Percentiles rank a stretch among this genome's conserved stretches.
Evolutionary conservation across 1,140 invertebrate species (phyloP).

Genomic region (Andricus grossulariae): DNA sequence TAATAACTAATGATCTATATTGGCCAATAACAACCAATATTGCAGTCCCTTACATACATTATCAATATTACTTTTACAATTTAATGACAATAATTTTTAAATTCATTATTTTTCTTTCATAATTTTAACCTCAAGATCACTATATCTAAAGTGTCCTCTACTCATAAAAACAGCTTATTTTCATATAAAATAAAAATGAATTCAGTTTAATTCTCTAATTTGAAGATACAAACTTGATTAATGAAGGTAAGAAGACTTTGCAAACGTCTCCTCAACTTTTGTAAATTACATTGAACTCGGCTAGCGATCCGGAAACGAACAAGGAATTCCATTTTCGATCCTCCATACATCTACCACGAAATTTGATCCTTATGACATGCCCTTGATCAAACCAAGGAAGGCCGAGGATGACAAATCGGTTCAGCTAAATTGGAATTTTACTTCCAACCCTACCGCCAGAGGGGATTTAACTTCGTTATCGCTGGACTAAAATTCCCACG

Average conservation of each 20-base stretch:
- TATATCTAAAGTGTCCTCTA: too few relatives aligned
- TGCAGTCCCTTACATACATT: too few relatives aligned
- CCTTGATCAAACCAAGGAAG: background rate
- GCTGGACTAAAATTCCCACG: background rate
- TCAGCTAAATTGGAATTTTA: slow-evolving; percentile 13
- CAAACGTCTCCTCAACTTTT: background rate
- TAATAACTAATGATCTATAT: too few relatives aligned
- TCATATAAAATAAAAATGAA: too few relatives aligned
- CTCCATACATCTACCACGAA: background rate
- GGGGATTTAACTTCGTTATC: slow-evolving; percentile 20
- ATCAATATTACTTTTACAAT: too few relatives aligned
- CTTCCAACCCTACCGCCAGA: background rate
- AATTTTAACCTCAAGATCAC: too few relatives aligned
- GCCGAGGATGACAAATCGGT: background rate
- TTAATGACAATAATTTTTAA: too few relatives aligned
- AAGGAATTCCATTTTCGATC: slow-evolving; percentile 7
- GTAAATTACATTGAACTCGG: background rate
- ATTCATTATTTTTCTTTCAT: too few relatives aligned
- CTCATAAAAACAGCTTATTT: too few relatives aligned
- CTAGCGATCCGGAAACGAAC: background rate
- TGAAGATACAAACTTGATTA: too few relatives aligned
- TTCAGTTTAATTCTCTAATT: too few relatives aligned
- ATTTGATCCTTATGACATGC: background rate
- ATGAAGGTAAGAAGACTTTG: background rate
- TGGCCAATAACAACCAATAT: too few relatives aligned